phyloP scores from a whole-genome alignment of 2,113 vertebrate species.

The Cricetomys ansorgei region DNA sequence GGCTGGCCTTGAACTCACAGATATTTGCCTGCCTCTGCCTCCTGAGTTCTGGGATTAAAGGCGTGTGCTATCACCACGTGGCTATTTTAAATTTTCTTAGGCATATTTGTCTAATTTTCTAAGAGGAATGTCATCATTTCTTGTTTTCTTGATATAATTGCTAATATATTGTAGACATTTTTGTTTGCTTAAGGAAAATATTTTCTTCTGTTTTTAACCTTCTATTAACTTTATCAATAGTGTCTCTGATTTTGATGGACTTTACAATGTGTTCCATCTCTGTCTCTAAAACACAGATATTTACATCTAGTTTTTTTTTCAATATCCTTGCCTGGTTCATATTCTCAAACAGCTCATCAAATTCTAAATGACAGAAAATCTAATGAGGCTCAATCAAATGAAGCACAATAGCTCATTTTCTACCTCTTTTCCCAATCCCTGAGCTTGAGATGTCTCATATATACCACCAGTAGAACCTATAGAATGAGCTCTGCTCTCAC shows the following conservation, averaged over 20 bases:
- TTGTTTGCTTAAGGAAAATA: background rate
- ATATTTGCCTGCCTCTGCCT: too few relatives aligned
- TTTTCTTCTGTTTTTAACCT: background rate
- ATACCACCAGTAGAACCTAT: background rate
- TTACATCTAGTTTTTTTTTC: background rate
- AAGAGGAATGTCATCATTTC: background rate
- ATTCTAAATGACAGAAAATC: background rate
- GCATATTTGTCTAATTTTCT: slow-evolving; percentile 15
- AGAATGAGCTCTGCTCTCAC: background rate
- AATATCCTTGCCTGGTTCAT: background rate
- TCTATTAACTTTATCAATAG: background rate
- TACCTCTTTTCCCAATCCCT: background rate
- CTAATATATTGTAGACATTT: slow-evolving; percentile 11
- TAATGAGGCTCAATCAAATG: background rate
- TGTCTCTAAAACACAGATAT: background rate
- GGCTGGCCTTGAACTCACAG: too few relatives aligned
- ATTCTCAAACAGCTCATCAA: slow-evolving; percentile 12
- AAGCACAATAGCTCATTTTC: background rate
- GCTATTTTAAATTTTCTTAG: slow-evolving; percentile 50
- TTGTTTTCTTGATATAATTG: slow-evolving; percentile 10
- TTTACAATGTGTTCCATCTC: background rate
- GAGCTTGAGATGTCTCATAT: background rate
- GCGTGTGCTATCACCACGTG: too few relatives aligned
- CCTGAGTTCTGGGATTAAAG: too few relatives aligned
- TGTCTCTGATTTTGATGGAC: background rate